A percentile compares a stretch with the other conserved stretches of the same genome.
Conservation (phyloP, 2,888 invertebrate species). For the Andrena dorsata region DNA sequence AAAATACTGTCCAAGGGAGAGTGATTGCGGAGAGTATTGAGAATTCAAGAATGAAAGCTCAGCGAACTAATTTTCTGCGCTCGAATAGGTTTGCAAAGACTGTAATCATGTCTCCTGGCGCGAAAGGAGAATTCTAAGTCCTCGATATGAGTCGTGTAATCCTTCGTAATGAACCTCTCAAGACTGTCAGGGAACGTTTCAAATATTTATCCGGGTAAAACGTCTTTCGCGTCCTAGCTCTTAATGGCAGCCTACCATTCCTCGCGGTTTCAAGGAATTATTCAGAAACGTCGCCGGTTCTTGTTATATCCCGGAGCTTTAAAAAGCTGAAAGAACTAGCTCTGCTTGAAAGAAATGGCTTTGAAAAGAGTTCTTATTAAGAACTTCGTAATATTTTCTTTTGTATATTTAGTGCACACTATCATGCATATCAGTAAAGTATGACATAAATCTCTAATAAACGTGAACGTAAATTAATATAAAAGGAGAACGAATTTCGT, state of each 20-base stretch:
- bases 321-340: constrained; percentile 41
- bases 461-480: neutral
- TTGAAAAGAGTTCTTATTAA: neutral
- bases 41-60: constrained; percentile 57
- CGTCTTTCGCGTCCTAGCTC: constrained; percentile 67
- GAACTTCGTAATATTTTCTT: constrained; percentile 31
- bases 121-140: constrained; percentile 79
- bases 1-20: constrained; percentile 7
- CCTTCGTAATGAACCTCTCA: constrained; percentile 82
- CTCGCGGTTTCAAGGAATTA: constrained; percentile 63
- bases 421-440: neutral
- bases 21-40: constrained; percentile 42
- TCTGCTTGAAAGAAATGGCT: constrained; percentile 36
- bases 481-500: neutral
- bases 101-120: constrained; percentile 74
- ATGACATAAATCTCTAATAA: neutral
- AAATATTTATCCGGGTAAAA: constrained; percentile 79
- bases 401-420: neutral
- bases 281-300: constrained; percentile 63
- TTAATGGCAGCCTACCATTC: constrained; percentile 66
- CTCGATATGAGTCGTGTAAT: constrained; percentile 82
- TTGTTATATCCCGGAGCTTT: constrained; percentile 42
- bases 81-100: constrained; percentile 75
- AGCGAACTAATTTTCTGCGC: constrained; percentile 78
- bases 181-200: constrained; percentile 78